Base-by-base conservation (phyloP, 2,888 invertebrate species). In the Heliconius aoede region DNA sequence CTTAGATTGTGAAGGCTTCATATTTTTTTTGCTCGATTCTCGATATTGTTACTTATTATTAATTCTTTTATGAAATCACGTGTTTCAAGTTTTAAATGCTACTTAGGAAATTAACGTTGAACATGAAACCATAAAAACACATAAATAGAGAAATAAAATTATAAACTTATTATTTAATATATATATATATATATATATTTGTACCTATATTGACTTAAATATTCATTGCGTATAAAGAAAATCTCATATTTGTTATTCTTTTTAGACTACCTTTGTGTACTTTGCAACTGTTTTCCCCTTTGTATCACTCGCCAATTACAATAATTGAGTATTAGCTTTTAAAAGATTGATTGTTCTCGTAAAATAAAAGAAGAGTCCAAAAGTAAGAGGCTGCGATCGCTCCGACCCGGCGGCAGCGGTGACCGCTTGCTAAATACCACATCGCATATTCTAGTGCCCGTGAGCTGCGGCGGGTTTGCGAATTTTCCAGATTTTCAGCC, bases 401-500 rank as follows among this genome's bases (percentile, higher is more conserved):
- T 24, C 40, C 78, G 73, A 76, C 82, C 80, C 82, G 80, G 82
- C 62, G 28, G 80, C 83, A 80, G 82, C 62, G 36, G 79, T 83
- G 79, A 81, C 85, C 83, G 89, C 89, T 89, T 86, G 87, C 89
- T 89, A 89, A 93, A 94, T 93, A 86, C 92, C 91, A 89, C 88
- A 91, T 86, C 85, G 89, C 92, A 91, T 92, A 93, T 89, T 92
- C 89, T 87, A 86, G 86, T 89, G 84, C 89, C 88, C 88, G 91
- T 91, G 89, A 90, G 90, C 86, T 89, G 89, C 85, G 88, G 90
- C 84, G 87, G 58, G 67, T 71, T 71, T 28, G 64, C 26, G 88
- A 87, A 93, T 92, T 92, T 92, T 90, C 91, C 90, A 91, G 90
- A 94, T 94, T 94, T 94, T 93, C 92, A 87, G 86, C 85, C 83